These are phyloP conservation scores for Lasiommata megera DNA, from an alignment of 2,888 invertebrate species.

Conservation along the genomic window DNA sequence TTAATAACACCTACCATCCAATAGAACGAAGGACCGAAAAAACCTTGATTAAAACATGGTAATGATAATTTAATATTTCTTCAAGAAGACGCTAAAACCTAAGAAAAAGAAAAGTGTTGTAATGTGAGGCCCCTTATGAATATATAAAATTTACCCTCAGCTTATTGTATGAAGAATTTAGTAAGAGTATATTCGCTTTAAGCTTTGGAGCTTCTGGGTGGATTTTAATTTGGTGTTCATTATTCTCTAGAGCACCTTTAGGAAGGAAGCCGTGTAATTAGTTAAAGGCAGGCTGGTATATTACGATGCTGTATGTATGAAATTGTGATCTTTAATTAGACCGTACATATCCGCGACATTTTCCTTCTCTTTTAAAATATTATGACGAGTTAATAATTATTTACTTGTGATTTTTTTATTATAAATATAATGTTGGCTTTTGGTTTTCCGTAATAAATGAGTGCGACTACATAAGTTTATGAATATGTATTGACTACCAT, in stretches of 20 bases:
- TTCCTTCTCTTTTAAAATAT: background rate
- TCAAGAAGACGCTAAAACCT: background rate
- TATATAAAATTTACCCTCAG: background rate
- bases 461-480: too few species aligned
- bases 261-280: slow-evolving; percentile 6
- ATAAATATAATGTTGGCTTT: too few species aligned
- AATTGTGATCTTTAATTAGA: slow-evolving; percentile 4
- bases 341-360: background rate
- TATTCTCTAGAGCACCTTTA: slow-evolving; percentile 10
- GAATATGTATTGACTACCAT: too few species aligned
- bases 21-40: background rate
- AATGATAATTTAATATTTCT: background rate
- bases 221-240: slow-evolving; percentile 12
- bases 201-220: slow-evolving; percentile 2
- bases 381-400: background rate
- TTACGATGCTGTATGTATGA: background rate
- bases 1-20: too few species aligned
- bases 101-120: background rate
- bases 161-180: slow-evolving; percentile 4
- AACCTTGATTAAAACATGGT: background rate
- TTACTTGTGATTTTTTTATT: background rate
- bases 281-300: background rate
- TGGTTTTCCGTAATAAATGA: too few species aligned
- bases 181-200: background rate
- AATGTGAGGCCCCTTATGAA: background rate